A percentile compares a stretch with the other conserved stretches of the same genome.
phyloP scores from a whole-genome alignment of 2,888 invertebrate genomes.

The Archips xylosteana region DNA sequence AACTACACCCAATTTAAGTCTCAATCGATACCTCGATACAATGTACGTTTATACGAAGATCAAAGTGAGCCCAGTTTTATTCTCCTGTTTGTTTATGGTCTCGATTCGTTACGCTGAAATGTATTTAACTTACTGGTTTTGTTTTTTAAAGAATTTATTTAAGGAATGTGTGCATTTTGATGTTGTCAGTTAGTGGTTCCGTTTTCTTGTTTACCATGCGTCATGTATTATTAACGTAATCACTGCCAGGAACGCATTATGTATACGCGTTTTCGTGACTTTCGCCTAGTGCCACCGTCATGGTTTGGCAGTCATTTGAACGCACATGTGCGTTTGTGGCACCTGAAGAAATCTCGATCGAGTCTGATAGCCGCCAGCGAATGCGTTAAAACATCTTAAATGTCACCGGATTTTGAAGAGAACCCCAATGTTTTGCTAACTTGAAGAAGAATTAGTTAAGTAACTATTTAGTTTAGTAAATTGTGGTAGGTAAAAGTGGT shows the following conservation, averaged over 20 bases:
- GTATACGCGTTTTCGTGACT: no score
- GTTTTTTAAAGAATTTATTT: constrained; percentile 16
- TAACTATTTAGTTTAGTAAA: no score
- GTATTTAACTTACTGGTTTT: constrained; percentile 25
- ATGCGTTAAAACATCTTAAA: background rate
- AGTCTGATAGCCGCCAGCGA: no score
- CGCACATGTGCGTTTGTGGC: no score
- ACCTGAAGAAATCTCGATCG: no score
- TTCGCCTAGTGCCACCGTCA: no score
- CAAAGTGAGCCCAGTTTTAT: constrained; percentile 35
- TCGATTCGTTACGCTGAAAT: constrained; percentile 35
- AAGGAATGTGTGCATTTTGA: background rate
- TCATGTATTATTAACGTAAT: background rate
- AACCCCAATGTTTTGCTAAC: no score
- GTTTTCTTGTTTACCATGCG: background rate
- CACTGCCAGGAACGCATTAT: no score
- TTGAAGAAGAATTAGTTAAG: no score
- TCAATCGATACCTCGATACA: constrained; percentile 30
- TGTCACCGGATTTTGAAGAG: background rate
- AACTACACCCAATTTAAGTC: constrained; percentile 32
- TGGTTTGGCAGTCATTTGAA: no score
- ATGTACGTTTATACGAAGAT: constrained; percentile 29
- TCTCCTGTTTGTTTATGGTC: constrained; percentile 34
- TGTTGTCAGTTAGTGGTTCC: background rate
- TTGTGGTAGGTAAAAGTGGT: background rate